Evolutionary conservation across 2,888 invertebrate genomes (phyloP).

Genomic region (Caprella mutica): DNA sequence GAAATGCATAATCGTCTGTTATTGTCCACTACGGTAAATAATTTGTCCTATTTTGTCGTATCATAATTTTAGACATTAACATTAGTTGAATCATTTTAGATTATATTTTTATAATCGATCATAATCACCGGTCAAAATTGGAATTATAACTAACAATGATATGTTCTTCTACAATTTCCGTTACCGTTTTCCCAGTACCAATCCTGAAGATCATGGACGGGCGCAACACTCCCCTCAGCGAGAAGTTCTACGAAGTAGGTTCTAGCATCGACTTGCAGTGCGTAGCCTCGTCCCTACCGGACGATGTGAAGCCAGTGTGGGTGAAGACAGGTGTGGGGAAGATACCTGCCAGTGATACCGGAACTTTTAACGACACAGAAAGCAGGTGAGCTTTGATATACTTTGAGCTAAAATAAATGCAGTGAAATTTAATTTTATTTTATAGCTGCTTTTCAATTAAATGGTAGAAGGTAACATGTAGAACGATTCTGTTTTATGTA

Average conservation of each 20-base stretch:
- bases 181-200: constrained; percentile 51
- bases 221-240: constrained; percentile 59
- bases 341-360: not conserved
- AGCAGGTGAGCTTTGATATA: constrained; percentile 2
- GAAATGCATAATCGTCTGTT: no score
- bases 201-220: constrained; percentile 69
- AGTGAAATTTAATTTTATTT: not conserved
- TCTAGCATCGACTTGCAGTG: constrained; percentile 71
- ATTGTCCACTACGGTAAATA: no score
- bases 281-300: constrained; percentile 64
- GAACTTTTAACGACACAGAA: not conserved
- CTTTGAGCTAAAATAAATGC: no score
- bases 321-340: not conserved
- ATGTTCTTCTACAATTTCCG: not conserved
- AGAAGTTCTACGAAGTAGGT: constrained; percentile 71
- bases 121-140: not conserved
- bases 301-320: constrained; percentile 47
- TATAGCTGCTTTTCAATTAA: not conserved
- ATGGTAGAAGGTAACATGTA: not conserved
- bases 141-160: not conserved
- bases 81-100: not conserved
- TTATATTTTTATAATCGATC: no score
- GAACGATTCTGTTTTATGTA: not conserved
- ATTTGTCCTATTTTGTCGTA: no score
- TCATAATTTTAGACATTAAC: not conserved